Base-by-base conservation (phyloP, 2,888 invertebrate species). In the Atrina japonica region DNA sequence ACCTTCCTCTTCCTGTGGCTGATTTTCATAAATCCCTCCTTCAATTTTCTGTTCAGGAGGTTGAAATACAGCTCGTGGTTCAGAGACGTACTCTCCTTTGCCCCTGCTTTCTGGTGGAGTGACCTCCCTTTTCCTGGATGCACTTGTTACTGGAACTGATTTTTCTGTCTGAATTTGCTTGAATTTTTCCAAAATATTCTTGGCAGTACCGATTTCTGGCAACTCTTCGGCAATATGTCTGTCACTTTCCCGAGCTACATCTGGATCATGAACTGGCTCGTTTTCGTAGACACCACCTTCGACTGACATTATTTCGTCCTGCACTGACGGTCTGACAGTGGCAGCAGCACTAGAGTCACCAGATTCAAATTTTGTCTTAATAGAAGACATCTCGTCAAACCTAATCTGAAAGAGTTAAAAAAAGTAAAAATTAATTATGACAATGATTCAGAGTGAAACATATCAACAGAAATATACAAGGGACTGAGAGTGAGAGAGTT, bases 251-350 rank as follows among this genome's bases (percentile, higher is more conserved):
- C 76, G 68, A 23, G 82, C 73, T 0, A 82, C 81, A 53, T 77
- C 80, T 21, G 79, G 78, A 45, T 81, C 75, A n/a, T 53, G 49
- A 3, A 77, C 75, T 3, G 87, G 87, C 61, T 82, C 72, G 60
- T 81, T 87, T 66, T 87, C 87, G 67, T 74, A 86, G n/a, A 86
- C 86, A 2, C 85, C 86, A 6, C 83, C 77, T 35, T 83, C 80
- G 1, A 68, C 70, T 30, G 60, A 50, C 25, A 66, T 52, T 3
- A 68, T 64, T 25, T 81, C 80, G 6, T 81, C 78, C 45, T 76
- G 74, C 21, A 82, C 73, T 0, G 76, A 73, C 7, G 70, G 40
- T 30, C 72, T 76, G 7, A 65, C 55, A 9, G 72, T 59, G 2
- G 53, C 30, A 11, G 11, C 35, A 7, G 35, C 11, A 5, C 11